phyloP scores from a whole-genome alignment of 2,888 invertebrate genomes.

The Lithophane leautieri region DNA sequence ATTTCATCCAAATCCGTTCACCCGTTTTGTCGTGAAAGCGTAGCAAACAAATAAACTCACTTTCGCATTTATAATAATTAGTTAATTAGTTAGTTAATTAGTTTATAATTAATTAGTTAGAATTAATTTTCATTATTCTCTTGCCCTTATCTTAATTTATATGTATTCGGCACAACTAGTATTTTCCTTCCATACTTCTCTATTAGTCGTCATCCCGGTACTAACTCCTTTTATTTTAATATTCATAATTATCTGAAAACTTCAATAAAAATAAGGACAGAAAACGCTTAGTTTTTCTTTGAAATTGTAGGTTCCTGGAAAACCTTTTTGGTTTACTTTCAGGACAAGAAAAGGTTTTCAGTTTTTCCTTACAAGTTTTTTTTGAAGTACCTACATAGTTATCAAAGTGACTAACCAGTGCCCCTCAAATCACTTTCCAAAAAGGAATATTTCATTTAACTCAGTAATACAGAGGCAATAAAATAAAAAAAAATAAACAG shows the following conservation, averaged over 20 bases:
- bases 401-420: too few relatives aligned
- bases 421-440: not conserved
- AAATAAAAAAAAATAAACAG: constrained; percentile 53
- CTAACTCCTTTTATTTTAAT: not conserved
- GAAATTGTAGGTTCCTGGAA: not conserved
- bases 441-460: constrained; percentile 6
- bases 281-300: not conserved
- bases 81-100: too few relatives aligned
- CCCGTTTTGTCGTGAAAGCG: too few relatives aligned
- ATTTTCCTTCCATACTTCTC: not conserved
- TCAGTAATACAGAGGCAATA: constrained; percentile 16
- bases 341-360: not conserved
- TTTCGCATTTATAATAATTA: too few relatives aligned
- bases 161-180: not conserved
- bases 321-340: not conserved
- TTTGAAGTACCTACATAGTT: too few relatives aligned
- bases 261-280: too few relatives aligned
- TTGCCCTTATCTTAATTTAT: too few relatives aligned
- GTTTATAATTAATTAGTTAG: too few relatives aligned
- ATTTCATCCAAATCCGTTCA: too few relatives aligned
- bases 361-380: not conserved
- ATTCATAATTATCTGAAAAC: not conserved
- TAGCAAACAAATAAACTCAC: too few relatives aligned
- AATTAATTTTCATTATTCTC: not conserved
- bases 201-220: not conserved